phyloP scores from a whole-genome alignment of 2,113 vertebrate species.

The Hippocampus abdominalis region DNA sequence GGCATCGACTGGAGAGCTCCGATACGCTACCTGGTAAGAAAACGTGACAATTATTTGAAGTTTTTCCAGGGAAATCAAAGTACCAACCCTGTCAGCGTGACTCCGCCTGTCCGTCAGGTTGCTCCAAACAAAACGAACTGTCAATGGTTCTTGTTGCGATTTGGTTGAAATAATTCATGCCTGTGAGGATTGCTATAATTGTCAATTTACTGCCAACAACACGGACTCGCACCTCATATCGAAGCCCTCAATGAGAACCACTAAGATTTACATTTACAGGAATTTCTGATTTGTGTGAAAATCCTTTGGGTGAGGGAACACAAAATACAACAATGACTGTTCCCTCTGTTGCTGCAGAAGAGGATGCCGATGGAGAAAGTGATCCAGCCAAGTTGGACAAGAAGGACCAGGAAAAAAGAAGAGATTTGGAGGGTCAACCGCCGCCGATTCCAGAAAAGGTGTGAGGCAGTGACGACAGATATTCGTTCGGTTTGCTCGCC shows the following conservation, averaged over 20 bases:
- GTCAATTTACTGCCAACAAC: neutral
- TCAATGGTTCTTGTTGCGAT: no score
- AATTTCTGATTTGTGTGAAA: neutral
- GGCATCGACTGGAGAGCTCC: slow-evolving; percentile 58
- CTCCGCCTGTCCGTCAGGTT: no score
- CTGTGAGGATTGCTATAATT: neutral
- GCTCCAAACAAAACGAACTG: no score
- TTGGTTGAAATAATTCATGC: no score
- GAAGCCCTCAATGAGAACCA: no score
- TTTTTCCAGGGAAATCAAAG: neutral
- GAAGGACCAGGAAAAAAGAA: slow-evolving; percentile 55
- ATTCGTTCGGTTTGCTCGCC: neutral
- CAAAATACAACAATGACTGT: neutral
- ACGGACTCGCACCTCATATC: no score
- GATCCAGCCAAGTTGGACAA: slow-evolving; percentile 50
- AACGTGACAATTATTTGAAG: no score
- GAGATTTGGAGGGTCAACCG: slow-evolving; percentile 59
- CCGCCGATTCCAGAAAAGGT: slow-evolving; percentile 70
- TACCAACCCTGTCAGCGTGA: no score
- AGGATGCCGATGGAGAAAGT: slow-evolving; percentile 50
- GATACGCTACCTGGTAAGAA: slow-evolving; percentile 52
- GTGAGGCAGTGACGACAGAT: neutral
- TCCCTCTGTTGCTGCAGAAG: slow-evolving; percentile 45
- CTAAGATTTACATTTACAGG: no score
- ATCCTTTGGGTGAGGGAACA: neutral